Percentiles rank a stretch among this genome's conserved stretches.
phyloP scores from a whole-genome alignment of 2,797 vertebrate genomes.

The Anableps anableps region DNA sequence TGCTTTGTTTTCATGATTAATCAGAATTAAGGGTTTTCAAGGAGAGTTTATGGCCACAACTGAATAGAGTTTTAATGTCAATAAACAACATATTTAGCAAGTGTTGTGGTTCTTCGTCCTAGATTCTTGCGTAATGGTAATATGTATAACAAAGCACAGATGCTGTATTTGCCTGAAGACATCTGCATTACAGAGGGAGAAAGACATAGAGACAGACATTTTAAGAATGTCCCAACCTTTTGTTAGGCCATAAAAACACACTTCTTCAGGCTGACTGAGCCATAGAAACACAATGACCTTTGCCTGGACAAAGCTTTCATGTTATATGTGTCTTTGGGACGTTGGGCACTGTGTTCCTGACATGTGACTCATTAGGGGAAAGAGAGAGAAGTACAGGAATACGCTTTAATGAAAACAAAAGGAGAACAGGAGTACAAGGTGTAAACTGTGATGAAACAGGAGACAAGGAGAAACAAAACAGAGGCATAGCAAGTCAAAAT shows the following conservation, averaged over 20 bases:
- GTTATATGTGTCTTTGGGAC: conserved; percentile 56
- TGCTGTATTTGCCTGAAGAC: conserved; percentile 75
- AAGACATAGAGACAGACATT: conserved; percentile 49
- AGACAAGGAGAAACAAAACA: conserved; percentile 53
- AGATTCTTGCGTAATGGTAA: conserved; percentile 76
- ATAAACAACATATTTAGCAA: conserved; percentile 77
- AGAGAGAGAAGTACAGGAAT: conserved; percentile 36
- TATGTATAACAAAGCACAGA: conserved; percentile 79
- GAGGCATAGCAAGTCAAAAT: conserved; percentile 47
- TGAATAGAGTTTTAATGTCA: conserved; percentile 71
- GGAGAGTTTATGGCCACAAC: conserved; percentile 55
- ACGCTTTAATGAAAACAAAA: conserved; percentile 60
- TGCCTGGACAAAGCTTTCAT: conserved; percentile 49
- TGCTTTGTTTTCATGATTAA: conserved; percentile 66
- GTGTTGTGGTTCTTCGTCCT: conserved; percentile 73
- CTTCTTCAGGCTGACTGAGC: conserved; percentile 19
- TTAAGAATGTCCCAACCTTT: conserved; percentile 63
- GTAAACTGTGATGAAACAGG: conserved; percentile 58
- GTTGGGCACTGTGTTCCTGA: conserved; percentile 44
- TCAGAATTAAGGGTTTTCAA: conserved; percentile 53
- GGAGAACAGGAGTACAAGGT: conserved; percentile 49
- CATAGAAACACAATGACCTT: conserved; percentile 46
- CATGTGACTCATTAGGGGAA: conserved; percentile 37
- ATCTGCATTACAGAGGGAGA: conserved; percentile 61
- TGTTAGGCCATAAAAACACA: conserved; percentile 37